A percentile compares a stretch with the other conserved stretches of the same genome.
Conservation (phyloP, 2,888 invertebrate species). For the Acrocera orbiculus region DNA sequence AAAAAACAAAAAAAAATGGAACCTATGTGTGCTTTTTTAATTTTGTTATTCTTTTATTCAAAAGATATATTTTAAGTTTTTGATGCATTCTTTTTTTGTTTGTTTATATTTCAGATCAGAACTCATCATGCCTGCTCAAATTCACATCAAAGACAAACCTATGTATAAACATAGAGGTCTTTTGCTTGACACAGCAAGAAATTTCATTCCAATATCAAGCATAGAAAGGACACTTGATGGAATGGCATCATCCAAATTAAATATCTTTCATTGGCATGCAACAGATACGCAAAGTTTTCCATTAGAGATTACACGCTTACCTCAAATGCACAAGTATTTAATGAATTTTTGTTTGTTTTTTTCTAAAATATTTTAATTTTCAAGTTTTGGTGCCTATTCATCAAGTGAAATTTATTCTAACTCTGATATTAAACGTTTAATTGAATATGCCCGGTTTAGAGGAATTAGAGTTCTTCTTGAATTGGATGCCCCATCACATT, state of each 20-base stretch:
- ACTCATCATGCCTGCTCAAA: constrained; percentile 42
- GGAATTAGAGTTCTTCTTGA: constrained; percentile 78
- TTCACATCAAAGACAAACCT: constrained; percentile 58
- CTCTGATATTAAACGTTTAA: constrained; percentile 45
- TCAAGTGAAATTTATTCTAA: constrained; percentile 47
- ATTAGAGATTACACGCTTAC: constrained; percentile 53
- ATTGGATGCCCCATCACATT: constrained; percentile 76
- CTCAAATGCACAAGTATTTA: constrained; percentile 51
- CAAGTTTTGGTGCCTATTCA: constrained; percentile 58
- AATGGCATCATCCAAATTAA: constrained; percentile 77
- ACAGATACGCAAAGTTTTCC: constrained; percentile 89
- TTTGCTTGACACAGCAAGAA: constrained; percentile 73
- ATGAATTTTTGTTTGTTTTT: not conserved
- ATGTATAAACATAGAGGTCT: constrained; percentile 71
- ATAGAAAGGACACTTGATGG: constrained; percentile 61
- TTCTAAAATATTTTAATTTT: constrained; percentile 8
- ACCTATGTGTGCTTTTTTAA: no score
- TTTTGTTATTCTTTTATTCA: not conserved
- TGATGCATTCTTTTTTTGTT: not conserved
- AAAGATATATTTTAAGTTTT: not conserved
- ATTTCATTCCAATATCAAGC: constrained; percentile 56
- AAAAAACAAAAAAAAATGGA: no score
- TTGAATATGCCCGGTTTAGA: constrained; percentile 56
- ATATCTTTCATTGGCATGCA: constrained; percentile 85
- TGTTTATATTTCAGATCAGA: constrained; percentile 26